These are phyloP conservation scores for Corythoichthys haematopterus DNA, from an alignment of 2,113 vertebrate species.

Conservation along the genomic window DNA sequence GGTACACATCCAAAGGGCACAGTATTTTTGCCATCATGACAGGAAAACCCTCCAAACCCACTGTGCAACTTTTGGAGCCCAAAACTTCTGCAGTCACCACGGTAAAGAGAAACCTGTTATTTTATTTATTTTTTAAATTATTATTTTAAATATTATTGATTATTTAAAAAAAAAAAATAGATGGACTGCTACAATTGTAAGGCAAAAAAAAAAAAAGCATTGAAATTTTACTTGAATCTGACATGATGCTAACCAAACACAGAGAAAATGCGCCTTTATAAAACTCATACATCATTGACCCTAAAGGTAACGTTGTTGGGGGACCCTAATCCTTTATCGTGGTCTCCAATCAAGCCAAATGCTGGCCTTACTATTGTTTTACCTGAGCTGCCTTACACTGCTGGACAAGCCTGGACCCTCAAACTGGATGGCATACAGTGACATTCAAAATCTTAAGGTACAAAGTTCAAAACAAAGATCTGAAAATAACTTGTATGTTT, in stretches of 20 bases:
- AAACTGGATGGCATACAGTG: constrained; percentile 71
- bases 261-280: background rate
- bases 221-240: background rate
- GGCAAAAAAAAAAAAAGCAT: background rate
- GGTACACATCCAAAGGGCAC: constrained; percentile 53
- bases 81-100: constrained; percentile 41
- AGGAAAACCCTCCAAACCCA: constrained; percentile 15
- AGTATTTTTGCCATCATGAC: constrained; percentile 51
- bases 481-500: background rate
- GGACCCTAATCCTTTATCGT: constrained; percentile 61
- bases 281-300: background rate
- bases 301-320: constrained; percentile 82
- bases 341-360: constrained; percentile 53
- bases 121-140: too few species aligned
- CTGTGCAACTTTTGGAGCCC: constrained; percentile 44
- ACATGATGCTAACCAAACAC: background rate
- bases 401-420: constrained; percentile 76
- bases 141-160: too few species aligned
- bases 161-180: too few species aligned
- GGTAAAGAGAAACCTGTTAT: constrained; percentile 29
- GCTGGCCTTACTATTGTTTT: constrained; percentile 74
- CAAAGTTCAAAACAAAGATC: background rate
- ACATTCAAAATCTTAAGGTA: background rate
- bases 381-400: constrained; percentile 54
- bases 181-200: too few species aligned